Evolutionary conservation across 2,797 vertebrate species (phyloP), one percentile per base, ranked within the genome.

Genomic region (Diglossa cyanea): DNA sequence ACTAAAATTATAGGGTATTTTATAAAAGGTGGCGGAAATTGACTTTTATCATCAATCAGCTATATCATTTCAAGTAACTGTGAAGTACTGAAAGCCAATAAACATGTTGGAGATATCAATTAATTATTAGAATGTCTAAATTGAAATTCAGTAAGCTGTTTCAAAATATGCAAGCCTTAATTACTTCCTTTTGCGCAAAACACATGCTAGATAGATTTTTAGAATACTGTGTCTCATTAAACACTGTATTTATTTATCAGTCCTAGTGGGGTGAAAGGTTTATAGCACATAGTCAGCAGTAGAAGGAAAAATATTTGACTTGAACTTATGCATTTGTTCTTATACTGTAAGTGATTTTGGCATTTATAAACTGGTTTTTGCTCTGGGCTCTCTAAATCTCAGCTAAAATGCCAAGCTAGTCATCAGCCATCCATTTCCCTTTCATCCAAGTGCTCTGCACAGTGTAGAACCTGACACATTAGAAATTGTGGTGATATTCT

Each of bases 361-460:
- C 86, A 92, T 84, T 93, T 94, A 88, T 76, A 96, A 89, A 48
- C 16, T 84, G 71, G 14, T 54, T 54, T 88, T 94, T 96, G 57
- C 82, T 90, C 88, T 88, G 74, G 72, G n/a, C 71, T 96, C 75
- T 75, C 67, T 91, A 94, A 95, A 93, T 94, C 84, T 93, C 62
- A 75, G 67, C 67, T 90, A 87, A 96, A 96, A 88, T 96, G 84
- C 92, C 86, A 93, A 85, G 45, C 28, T 85, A 78, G 54, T 91
- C 75, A 85, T 92, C 95, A 95, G 23, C 89, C 73, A 93, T 88
- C 75, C 55, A 54, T 93, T 96, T 87, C 42, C 35, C 45, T 94
- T 95, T 95, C 80, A 95, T 79, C 67, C 53, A 81, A 84, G 70
- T 75, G 40, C 54, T 95, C 65, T 95, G 71, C 39, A 55, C 70